Conservation (phyloP, 1,140 invertebrate genomes). For the Drosophila nigromelanica region DNA sequence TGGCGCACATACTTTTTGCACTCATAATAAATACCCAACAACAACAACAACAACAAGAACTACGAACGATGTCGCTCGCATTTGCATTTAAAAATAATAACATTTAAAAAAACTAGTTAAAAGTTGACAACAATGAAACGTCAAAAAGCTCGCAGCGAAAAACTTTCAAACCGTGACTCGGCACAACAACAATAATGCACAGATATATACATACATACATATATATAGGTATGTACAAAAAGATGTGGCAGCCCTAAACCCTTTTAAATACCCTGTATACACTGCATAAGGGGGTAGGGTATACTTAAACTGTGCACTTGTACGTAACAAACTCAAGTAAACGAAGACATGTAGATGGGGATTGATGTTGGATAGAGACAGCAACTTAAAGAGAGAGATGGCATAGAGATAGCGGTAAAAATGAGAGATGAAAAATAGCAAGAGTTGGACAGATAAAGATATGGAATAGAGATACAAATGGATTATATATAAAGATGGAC, state of each 20-base stretch:
- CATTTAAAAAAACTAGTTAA: conserved; percentile 73
- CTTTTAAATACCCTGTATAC: conserved; percentile 38
- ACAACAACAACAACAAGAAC: background rate
- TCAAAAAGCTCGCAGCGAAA: conserved; percentile 62
- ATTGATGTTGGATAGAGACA: too few relatives aligned
- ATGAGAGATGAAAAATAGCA: too few relatives aligned
- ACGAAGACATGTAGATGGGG: too few relatives aligned
- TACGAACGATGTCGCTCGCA: conserved; percentile 33
- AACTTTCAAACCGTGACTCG: conserved; percentile 50
- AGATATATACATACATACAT: conserved; percentile 1
- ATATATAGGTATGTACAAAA: background rate
- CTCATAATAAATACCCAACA: background rate
- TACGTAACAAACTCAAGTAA: too few relatives aligned
- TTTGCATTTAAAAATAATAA: conserved; percentile 76
- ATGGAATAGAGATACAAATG: too few relatives aligned
- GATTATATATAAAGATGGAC: too few relatives aligned
- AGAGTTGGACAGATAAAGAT: too few relatives aligned
- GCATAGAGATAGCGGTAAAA: too few relatives aligned
- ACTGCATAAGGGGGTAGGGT: background rate
- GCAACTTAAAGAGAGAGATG: too few relatives aligned
- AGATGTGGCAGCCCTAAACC: conserved; percentile 46
- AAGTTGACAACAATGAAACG: conserved; percentile 81
- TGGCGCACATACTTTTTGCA: conserved; percentile 2
- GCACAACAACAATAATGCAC: conserved; percentile 6
- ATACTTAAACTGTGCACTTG: too few relatives aligned